Evolutionary conservation across 2,113 vertebrate species (phyloP).

Genomic region (Tapirus terrestris): DNA sequence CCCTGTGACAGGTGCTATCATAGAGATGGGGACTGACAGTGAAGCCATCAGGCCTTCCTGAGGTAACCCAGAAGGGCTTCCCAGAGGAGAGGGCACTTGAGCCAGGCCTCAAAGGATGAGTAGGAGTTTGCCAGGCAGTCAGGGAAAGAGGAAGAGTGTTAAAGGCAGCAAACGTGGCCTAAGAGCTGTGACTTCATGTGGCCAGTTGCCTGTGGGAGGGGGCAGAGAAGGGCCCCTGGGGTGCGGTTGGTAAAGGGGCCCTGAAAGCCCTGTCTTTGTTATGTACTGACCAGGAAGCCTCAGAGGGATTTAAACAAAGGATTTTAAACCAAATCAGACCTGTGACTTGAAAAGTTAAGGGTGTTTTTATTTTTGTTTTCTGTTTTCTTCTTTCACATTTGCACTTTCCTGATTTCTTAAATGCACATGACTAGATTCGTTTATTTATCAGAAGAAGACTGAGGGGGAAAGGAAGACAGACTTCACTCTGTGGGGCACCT

Average conservation of each 20-base stretch:
- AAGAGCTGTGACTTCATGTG: rapidly evolving
- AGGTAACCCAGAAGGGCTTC: background rate
- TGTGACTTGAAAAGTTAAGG: background rate
- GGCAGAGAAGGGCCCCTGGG: background rate
- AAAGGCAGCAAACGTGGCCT: rapidly evolving
- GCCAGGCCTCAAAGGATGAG: background rate
- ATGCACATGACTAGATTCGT: too few species aligned
- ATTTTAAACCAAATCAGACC: background rate
- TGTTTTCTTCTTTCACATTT: background rate
- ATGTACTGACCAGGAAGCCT: background rate
- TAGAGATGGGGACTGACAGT: too few species aligned
- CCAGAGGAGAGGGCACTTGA: background rate
- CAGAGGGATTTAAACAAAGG: background rate
- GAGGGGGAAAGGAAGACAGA: background rate
- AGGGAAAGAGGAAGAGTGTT: background rate
- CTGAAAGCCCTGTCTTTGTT: background rate
- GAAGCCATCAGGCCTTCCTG: background rate
- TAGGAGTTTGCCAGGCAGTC: background rate
- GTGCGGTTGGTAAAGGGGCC: rapidly evolving
- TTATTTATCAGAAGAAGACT: background rate
- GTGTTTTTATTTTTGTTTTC: too few species aligned
- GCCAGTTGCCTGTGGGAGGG: rapidly evolving
- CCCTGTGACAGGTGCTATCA: background rate
- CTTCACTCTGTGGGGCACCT: background rate
- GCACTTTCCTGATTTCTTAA: background rate